Evolutionary conservation across 2,797 vertebrate genomes (phyloP).

Genomic region (Sebastes iracundus): DNA sequence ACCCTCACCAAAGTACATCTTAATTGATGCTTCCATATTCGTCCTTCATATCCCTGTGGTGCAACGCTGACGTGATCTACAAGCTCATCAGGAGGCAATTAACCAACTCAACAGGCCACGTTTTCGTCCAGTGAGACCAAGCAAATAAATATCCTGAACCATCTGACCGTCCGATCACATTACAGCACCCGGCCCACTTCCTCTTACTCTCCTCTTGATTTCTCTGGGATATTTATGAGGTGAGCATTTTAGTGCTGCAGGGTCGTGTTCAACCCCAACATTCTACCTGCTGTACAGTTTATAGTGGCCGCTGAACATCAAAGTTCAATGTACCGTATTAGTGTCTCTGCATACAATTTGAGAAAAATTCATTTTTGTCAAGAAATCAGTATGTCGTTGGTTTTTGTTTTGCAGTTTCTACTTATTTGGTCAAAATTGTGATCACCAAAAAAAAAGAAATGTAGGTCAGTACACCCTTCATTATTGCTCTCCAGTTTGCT

Average conservation of each 20-base stretch:
- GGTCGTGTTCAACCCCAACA: not conserved
- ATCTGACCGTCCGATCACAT: conserved; percentile 31
- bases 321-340: not conserved
- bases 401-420: not conserved
- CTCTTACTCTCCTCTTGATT: conserved; percentile 10
- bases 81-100: conserved; percentile 71
- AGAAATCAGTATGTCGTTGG: not conserved
- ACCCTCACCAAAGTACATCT: conserved; percentile 59
- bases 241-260: conserved; percentile 28
- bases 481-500: not conserved
- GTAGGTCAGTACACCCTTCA: not conserved
- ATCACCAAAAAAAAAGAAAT: not conserved
- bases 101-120: conserved; percentile 60
- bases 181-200: conserved; percentile 38
- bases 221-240: conserved; percentile 34
- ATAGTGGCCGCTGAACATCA: not conserved
- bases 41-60: conserved; percentile 55
- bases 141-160: conserved; percentile 46
- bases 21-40: conserved; percentile 70
- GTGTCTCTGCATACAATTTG: not conserved
- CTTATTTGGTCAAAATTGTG: not conserved
- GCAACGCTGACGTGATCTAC: conserved; percentile 58
- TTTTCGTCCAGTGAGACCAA: conserved; percentile 47
- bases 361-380: not conserved
- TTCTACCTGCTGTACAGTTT: not conserved